These are phyloP conservation scores for Sebastes minor DNA, from an alignment of 2,797 vertebrate genomes.

Conservation along the genomic window DNA sequence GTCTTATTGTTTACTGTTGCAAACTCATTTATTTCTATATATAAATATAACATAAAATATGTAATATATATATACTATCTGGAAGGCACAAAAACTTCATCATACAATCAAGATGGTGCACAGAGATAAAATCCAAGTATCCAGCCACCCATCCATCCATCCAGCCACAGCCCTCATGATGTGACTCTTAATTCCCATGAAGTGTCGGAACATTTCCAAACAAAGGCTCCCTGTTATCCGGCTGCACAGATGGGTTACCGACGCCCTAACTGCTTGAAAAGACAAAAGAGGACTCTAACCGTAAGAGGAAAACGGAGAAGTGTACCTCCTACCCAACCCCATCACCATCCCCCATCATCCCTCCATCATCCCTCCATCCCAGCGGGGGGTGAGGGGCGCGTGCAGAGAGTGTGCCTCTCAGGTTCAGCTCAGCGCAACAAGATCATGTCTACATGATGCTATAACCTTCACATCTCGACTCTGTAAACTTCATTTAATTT, in stretches of 20 bases:
- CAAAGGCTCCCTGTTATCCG: constrained; percentile 76
- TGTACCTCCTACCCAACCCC: neutral
- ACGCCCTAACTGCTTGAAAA: constrained; percentile 80
- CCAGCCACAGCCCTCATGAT: neutral
- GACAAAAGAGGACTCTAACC: constrained; percentile 84
- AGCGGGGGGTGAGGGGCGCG: constrained; percentile 69
- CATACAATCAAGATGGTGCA: neutral
- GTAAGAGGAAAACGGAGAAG: constrained; percentile 71
- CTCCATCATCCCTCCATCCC: constrained; percentile 34
- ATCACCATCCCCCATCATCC: neutral
- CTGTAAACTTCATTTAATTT: neutral
- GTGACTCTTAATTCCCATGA: constrained; percentile 71
- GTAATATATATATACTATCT: neutral
- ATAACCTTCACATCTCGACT: neutral
- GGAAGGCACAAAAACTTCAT: neutral
- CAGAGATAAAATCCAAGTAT: neutral
- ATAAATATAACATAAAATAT: no score
- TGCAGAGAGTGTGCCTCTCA: constrained; percentile 81
- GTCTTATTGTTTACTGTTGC: neutral
- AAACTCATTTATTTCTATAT: neutral
- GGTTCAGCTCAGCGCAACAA: constrained; percentile 28
- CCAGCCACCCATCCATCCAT: no score
- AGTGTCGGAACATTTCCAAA: constrained; percentile 67
- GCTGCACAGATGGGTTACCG: constrained; percentile 83
- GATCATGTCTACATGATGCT: neutral